These are phyloP conservation scores for Artibeus jamaicensis DNA, from an alignment of 2,797 vertebrate genomes.

Conservation along the genomic window DNA sequence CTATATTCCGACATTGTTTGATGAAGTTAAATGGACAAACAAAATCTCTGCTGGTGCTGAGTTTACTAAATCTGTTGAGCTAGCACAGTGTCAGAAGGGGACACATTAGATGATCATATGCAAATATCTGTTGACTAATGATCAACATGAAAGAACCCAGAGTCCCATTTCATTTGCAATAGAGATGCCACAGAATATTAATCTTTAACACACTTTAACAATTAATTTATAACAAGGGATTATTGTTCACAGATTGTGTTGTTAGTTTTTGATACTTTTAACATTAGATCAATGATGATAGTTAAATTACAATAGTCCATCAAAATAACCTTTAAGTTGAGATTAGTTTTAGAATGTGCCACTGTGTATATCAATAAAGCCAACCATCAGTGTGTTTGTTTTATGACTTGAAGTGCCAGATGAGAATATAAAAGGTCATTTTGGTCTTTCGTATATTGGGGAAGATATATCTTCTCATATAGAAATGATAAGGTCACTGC, in stretches of 20 bases:
- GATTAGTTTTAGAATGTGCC: neutral
- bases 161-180: neutral
- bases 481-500: neutral
- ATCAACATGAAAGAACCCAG: neutral
- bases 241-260: neutral
- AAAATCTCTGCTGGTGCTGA: neutral
- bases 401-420: neutral
- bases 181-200: neutral
- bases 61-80: neutral
- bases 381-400: neutral
- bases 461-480: neutral
- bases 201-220: neutral
- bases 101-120: neutral
- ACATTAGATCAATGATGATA: neutral
- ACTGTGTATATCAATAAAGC: neutral
- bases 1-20: neutral
- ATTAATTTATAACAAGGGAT: neutral
- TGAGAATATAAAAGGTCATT: constrained; percentile 14
- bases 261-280: neutral
- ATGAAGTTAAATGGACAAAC: neutral
- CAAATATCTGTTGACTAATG: neutral
- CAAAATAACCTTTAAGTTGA: constrained; percentile 14
- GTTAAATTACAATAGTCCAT: neutral
- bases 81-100: neutral
- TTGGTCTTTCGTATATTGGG: neutral